These are phyloP conservation scores for Agriopis leucophaearia DNA, from an alignment of 2,888 invertebrate species.

Conservation along the genomic window DNA sequence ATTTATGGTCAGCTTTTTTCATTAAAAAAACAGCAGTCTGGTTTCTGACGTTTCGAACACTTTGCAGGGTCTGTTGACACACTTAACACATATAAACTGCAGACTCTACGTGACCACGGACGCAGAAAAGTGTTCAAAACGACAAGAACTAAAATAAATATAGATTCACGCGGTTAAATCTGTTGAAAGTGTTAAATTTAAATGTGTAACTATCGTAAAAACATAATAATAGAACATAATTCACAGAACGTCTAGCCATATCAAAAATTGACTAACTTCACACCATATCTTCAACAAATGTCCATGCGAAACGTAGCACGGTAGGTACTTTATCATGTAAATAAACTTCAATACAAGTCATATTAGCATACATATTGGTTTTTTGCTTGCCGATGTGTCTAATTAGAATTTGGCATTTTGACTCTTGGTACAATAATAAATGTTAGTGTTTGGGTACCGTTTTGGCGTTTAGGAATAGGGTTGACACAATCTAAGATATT, in stretches of 20 bases:
- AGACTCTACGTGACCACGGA: too few species aligned
- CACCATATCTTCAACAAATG: constrained; percentile 13
- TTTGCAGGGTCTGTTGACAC: too few species aligned
- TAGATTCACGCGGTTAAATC: too few species aligned
- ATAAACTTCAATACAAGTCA: constrained; percentile 51
- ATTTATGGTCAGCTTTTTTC: too few species aligned
- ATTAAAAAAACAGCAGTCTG: too few species aligned
- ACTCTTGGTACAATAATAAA: constrained; percentile 43
- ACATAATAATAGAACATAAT: not conserved
- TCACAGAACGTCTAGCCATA: constrained; percentile 13
- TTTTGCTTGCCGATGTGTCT: constrained; percentile 55
- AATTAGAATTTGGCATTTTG: constrained; percentile 56
- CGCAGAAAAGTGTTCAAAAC: too few species aligned
- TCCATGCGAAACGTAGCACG: constrained; percentile 45
- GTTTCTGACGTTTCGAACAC: too few species aligned
- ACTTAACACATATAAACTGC: too few species aligned
- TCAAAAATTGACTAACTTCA: not conserved
- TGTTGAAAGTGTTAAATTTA: too few species aligned
- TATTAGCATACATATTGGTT: constrained; percentile 50
- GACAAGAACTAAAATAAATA: too few species aligned
- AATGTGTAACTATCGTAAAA: too few species aligned
- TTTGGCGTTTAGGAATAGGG: constrained; percentile 22
- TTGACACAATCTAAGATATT: too few species aligned
- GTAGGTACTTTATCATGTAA: constrained; percentile 65
- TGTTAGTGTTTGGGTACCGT: constrained; percentile 37